phyloP scores from a whole-genome alignment of 92 coral and sea anemone genomes.

The Porites cylindrica region DNA sequence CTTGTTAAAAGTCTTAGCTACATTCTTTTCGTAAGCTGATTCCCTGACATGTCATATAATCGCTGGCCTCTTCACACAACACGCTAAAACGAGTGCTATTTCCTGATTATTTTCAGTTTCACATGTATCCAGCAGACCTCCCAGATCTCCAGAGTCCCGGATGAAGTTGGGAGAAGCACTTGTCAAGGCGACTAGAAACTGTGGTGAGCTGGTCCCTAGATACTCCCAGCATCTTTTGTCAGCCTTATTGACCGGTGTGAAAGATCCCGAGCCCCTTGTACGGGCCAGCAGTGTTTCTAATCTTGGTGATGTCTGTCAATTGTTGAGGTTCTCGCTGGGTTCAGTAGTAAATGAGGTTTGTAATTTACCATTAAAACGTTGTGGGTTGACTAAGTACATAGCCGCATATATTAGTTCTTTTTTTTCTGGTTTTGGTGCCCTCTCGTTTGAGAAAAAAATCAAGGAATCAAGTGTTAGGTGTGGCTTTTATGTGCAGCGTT shows the following conservation, averaged over 20 bases:
- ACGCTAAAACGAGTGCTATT: background rate
- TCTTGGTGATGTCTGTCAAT: slow-evolving; percentile 92
- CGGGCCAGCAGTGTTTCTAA: slow-evolving; percentile 97
- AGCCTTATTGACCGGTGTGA: slow-evolving; percentile 82
- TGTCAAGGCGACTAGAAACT: slow-evolving; percentile 82
- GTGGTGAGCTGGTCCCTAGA: slow-evolving; percentile 87
- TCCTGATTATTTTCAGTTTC: slow-evolving; percentile 7
- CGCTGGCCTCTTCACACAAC: background rate
- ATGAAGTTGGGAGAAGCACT: slow-evolving; percentile 94
- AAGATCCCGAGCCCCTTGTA: slow-evolving; percentile 84
- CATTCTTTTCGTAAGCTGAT: background rate
- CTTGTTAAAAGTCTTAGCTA: too few species aligned
- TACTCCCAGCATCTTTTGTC: slow-evolving; percentile 84
- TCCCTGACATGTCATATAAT: background rate
- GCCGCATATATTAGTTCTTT: background rate
- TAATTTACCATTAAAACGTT: background rate
- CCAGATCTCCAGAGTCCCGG: slow-evolving; percentile 72
- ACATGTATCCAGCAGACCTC: slow-evolving; percentile 9
- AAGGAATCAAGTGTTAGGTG: too few species aligned
- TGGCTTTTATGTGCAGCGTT: too few species aligned
- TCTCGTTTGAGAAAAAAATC: too few species aligned
- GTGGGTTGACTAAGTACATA: background rate
- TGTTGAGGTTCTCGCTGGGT: slow-evolving; percentile 84
- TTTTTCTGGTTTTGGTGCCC: background rate
- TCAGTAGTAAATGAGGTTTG: slow-evolving; percentile 87